A percentile compares a stretch with the other conserved stretches of the same genome.
Evolutionary conservation across 2,888 invertebrate species (phyloP).

Genomic region (Willowsia nigromaculata): DNA sequence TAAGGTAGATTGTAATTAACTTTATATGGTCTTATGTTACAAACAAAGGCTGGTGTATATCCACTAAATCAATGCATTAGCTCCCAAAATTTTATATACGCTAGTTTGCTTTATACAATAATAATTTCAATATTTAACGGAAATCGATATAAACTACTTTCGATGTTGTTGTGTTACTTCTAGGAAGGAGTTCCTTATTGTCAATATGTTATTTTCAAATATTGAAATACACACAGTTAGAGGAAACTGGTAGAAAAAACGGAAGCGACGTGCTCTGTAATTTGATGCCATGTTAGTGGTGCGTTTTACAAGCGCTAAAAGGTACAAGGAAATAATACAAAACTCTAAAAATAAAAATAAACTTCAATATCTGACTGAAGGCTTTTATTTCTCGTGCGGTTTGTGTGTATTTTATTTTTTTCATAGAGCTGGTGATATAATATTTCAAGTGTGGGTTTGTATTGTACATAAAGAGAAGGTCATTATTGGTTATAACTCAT

Average conservation of each 20-base stretch:
- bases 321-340: not conserved
- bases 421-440: too few relatives aligned
- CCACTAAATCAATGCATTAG: too few relatives aligned
- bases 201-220: not conserved
- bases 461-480: not conserved
- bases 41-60: too few relatives aligned
- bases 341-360: not conserved
- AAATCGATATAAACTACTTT: not conserved
- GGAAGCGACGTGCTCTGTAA: not conserved
- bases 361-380: not conserved
- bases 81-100: not conserved
- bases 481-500: conserved; percentile 22
- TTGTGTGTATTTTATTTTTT: too few relatives aligned
- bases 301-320: not conserved
- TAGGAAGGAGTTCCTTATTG: not conserved
- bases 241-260: not conserved
- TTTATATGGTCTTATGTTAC: too few relatives aligned
- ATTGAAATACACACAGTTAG: not conserved
- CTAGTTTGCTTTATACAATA: not conserved
- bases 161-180: not conserved
- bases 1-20: too few relatives aligned
- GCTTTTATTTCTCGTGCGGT: too few relatives aligned
- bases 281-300: not conserved
- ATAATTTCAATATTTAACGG: not conserved
- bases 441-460: not conserved